Conservation (phyloP, 1,140 invertebrate genomes). For the Penaeus vannamei region DNA sequence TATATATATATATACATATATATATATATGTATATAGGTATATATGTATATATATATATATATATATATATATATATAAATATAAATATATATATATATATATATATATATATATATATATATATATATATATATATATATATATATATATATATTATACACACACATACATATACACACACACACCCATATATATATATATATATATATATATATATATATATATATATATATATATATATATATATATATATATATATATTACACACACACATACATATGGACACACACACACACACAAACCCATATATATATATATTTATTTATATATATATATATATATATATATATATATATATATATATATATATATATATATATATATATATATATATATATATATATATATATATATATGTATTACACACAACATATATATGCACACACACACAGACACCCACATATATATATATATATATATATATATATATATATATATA, state of each 20-base stretch:
- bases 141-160: slow-evolving; percentile 16
- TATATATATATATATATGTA: too few relatives aligned
- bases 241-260: not conserved
- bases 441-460: slow-evolving; percentile 1
- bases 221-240: not conserved
- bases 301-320: too few relatives aligned
- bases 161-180: too few relatives aligned
- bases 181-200: too few relatives aligned
- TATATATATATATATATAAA: not conserved
- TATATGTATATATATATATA: slow-evolving; percentile 7
- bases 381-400: slow-evolving; percentile 16
- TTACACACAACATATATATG: too few relatives aligned
- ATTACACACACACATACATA: too few relatives aligned
- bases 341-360: slow-evolving; percentile 16
- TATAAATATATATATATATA: not conserved
- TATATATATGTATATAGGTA: slow-evolving; percentile 25
- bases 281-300: too few relatives aligned
- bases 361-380: slow-evolving; percentile 16
- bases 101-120: slow-evolving; percentile 16
- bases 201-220: slow-evolving; percentile 16
- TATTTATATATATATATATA: slow-evolving; percentile 6
- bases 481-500: slow-evolving; percentile 16
- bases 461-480: slow-evolving; percentile 14
- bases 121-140: slow-evolving; percentile 16
- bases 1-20: slow-evolving; percentile 13